Conservation (phyloP, 1,140 invertebrate species). For the Formica exsecta region DNA sequence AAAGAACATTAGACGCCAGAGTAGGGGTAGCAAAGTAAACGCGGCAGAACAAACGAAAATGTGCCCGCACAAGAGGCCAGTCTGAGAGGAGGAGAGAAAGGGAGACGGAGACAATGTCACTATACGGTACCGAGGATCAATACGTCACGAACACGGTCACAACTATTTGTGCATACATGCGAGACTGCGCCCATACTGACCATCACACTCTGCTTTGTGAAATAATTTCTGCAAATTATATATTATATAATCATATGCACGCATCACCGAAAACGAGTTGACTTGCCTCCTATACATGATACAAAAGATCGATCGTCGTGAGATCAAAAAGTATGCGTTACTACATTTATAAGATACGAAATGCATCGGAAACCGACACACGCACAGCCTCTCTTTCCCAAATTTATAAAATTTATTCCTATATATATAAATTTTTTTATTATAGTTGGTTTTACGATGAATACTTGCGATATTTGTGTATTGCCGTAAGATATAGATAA, state of each 20-base stretch:
- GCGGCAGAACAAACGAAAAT: constrained; percentile 62
- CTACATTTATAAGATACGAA: not conserved
- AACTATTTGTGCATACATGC: constrained; percentile 49
- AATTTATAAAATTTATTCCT: not conserved
- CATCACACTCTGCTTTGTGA: not conserved
- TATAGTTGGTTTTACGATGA: not conserved
- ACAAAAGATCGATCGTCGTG: not conserved
- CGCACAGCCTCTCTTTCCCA: not conserved
- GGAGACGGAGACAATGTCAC: constrained; percentile 69
- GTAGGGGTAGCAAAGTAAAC: constrained; percentile 47
- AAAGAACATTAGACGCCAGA: not conserved
- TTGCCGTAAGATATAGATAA: not conserved
- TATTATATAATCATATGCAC: not conserved
- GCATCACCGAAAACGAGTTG: not conserved
- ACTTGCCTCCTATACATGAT: not conserved
- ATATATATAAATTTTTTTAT: not conserved
- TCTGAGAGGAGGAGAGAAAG: constrained; percentile 18
- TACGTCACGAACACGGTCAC: constrained; percentile 70
- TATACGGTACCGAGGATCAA: constrained; percentile 73
- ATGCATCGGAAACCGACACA: not conserved
- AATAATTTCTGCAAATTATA: constrained; percentile 12
- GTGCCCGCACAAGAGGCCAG: constrained; percentile 37
- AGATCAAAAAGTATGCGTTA: not conserved
- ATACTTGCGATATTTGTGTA: not conserved
- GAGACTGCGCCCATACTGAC: constrained; percentile 18